These are phyloP conservation scores for Catharus ustulatus DNA, from an alignment of 2,797 vertebrate species.

Conservation along the genomic window DNA sequence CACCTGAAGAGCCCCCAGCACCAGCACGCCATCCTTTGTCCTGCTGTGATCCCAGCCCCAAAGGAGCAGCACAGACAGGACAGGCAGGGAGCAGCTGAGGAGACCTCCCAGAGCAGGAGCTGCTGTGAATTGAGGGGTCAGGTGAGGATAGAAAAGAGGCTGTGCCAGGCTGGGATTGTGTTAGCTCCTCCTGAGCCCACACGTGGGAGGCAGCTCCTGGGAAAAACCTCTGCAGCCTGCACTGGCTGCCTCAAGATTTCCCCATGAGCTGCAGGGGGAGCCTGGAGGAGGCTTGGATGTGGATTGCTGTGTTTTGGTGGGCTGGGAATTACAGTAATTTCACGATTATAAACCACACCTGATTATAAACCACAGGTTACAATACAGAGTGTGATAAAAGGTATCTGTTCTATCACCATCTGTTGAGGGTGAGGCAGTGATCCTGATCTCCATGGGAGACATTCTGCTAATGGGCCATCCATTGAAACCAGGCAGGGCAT, in stretches of 20 bases:
- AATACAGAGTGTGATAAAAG: no score
- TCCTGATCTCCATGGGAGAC: no score
- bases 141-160: not conserved
- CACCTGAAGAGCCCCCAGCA: accelerated
- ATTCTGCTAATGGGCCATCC: no score
- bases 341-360: no score
- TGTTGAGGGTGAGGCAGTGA: no score
- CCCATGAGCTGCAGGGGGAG: not conserved
- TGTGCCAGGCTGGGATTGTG: not conserved
- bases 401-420: no score
- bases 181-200: not conserved
- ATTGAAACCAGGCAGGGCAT: no score
- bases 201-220: not conserved
- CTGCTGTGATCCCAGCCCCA: not conserved
- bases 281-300: not conserved
- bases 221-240: not conserved
- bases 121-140: not conserved
- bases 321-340: not conserved
- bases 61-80: accelerated
- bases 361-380: no score
- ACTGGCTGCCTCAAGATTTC: not conserved
- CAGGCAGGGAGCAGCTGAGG: not conserved
- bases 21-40: accelerated
- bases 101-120: not conserved
- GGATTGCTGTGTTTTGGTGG: not conserved